These are phyloP conservation scores for Crocuta crocuta DNA, from an alignment of 2,113 vertebrate species.

Conservation along the genomic window DNA sequence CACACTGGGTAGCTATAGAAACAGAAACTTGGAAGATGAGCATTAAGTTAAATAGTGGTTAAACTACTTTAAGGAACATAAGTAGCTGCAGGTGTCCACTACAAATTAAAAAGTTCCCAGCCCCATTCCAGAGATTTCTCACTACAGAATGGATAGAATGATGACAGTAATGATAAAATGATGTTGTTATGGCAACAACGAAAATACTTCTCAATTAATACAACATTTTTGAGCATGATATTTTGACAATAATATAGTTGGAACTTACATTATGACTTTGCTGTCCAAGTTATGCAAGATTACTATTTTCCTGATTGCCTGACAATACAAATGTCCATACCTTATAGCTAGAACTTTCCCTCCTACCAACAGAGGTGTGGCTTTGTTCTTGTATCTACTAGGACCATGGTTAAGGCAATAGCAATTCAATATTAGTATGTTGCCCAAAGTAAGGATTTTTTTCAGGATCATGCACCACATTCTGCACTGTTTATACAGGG, in stretches of 20 bases:
- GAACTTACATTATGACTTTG: not conserved
- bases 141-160: not conserved
- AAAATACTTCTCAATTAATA: not conserved
- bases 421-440: not conserved
- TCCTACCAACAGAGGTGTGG: not conserved
- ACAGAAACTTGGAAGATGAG: not conserved
- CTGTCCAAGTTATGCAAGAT: not conserved
- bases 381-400: accelerated
- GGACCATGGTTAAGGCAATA: not conserved
- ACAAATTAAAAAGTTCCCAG: not conserved
- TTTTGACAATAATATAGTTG: not conserved
- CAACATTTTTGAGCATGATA: not conserved
- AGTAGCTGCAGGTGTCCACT: not conserved
- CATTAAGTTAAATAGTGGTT: not conserved
- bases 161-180: not conserved
- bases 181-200: not conserved
- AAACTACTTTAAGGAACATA: not conserved
- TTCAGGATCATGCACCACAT: not conserved
- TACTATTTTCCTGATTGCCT: not conserved
- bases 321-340: not conserved
- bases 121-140: not conserved
- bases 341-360: not conserved
- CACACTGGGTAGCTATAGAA: not conserved
- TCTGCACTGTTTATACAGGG: not conserved
- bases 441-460: not conserved